Percentiles rank a stretch among this genome's conserved stretches.
phyloP scores from a whole-genome alignment of 2,113 vertebrate species.

The Corythornis madagascariensis region DNA sequence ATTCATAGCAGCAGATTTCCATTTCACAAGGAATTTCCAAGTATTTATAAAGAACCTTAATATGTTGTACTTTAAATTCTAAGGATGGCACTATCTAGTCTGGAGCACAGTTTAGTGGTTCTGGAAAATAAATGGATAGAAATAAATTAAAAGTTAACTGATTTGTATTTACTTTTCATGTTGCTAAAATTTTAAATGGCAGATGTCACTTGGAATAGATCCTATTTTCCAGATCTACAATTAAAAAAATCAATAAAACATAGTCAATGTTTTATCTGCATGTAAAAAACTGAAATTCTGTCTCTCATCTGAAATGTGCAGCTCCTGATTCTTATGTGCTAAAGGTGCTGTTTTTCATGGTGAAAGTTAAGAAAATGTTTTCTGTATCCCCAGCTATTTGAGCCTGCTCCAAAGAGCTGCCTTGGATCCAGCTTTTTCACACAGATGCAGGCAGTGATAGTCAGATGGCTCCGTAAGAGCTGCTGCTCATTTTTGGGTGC shows the following conservation, averaged over 20 bases:
- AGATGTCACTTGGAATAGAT: constrained; percentile 28
- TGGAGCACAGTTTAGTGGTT: not conserved
- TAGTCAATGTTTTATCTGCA: constrained; percentile 7
- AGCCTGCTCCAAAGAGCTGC: not conserved
- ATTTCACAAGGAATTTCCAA: constrained; percentile 3
- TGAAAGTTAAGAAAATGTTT: not conserved
- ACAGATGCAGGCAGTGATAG: not conserved
- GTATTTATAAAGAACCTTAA: not conserved
- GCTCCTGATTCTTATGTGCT: not conserved
- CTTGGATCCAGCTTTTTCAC: not conserved
- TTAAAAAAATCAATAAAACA: constrained; percentile 30
- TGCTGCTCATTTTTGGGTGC: not conserved
- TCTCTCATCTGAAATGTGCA: not conserved
- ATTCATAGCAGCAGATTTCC: constrained; percentile 14
- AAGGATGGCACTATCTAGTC: not conserved
- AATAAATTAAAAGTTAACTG: not conserved
- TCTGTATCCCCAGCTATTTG: not conserved
- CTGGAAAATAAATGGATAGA: not conserved
- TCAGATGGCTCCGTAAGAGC: not conserved
- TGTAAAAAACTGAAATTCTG: not conserved
- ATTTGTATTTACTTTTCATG: constrained; percentile 14
- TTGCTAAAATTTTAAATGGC: constrained; percentile 7
- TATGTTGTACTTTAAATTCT: not conserved
- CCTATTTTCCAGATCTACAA: not conserved
- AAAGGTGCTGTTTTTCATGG: not conserved